These are phyloP conservation scores for Sinohyriopsis cumingii DNA, from an alignment of 2,888 invertebrate genomes.

Conservation along the genomic window DNA sequence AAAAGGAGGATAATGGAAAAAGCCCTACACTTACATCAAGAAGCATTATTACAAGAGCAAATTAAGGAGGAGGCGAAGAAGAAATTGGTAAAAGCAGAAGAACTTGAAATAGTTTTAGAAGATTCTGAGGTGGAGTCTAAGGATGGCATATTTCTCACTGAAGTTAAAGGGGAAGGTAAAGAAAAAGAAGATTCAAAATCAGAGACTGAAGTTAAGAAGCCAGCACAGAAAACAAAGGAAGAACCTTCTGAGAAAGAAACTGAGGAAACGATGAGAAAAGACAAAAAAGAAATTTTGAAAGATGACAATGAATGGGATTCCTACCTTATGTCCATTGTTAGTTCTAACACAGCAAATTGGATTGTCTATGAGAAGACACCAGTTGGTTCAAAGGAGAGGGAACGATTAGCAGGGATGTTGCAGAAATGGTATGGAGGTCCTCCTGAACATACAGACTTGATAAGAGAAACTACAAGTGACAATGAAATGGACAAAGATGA, in stretches of 20 bases:
- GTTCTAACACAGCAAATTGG: slow-evolving; percentile 69
- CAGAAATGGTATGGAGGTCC: slow-evolving; percentile 56
- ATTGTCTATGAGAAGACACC: slow-evolving; percentile 62
- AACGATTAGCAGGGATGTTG: not conserved
- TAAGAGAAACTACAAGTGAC: slow-evolving; percentile 59
- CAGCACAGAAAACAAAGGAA: slow-evolving; percentile 3
- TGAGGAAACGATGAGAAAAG: slow-evolving; percentile 9
- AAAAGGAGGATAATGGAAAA: slow-evolving; percentile 53
- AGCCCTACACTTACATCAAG: slow-evolving; percentile 56
- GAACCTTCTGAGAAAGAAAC: not conserved
- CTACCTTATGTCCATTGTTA: slow-evolving; percentile 65
- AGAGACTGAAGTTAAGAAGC: slow-evolving; percentile 7
- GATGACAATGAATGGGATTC: slow-evolving; percentile 66
- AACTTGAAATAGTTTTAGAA: slow-evolving; percentile 13
- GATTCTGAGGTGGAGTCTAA: slow-evolving; percentile 14
- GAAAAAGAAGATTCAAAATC: slow-evolving; percentile 3
- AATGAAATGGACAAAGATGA: slow-evolving; percentile 29
- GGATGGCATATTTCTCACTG: slow-evolving; percentile 43
- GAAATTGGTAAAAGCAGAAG: slow-evolving; percentile 11
- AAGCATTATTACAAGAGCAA: slow-evolving; percentile 44
- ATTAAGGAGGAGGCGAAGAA: slow-evolving; percentile 24
- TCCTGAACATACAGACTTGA: slow-evolving; percentile 59
- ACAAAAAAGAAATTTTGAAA: slow-evolving; percentile 9
- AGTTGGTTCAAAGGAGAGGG: slow-evolving; percentile 42
- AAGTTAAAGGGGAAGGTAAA: slow-evolving; percentile 23